Percentiles rank a stretch among this genome's conserved stretches.
phyloP scores from a whole-genome alignment of 1,140 invertebrate genomes.

The Luehdorfia chinensis region DNA sequence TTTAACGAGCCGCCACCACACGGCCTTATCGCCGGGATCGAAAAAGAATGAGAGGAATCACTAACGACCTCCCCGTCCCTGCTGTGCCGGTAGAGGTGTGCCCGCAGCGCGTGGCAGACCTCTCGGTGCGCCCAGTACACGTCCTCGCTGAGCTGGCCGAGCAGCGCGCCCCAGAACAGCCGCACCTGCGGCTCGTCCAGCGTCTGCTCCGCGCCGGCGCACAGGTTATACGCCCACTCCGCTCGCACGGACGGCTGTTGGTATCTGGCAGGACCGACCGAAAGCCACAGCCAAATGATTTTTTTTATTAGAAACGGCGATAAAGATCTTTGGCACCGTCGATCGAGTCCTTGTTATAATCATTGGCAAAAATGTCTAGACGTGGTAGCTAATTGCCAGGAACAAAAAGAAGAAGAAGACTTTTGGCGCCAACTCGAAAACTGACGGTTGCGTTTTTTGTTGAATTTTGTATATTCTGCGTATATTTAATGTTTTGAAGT shows the following conservation, averaged over 20 bases:
- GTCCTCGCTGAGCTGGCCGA: constrained; percentile 57
- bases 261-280: constrained; percentile 43
- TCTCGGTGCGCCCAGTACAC: constrained; percentile 59
- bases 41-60: too few relatives aligned
- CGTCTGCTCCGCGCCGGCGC: constrained; percentile 64
- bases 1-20: too few relatives aligned
- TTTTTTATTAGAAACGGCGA: not conserved
- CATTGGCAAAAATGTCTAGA: too few relatives aligned
- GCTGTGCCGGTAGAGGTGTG: constrained; percentile 36
- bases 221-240: constrained; percentile 73
- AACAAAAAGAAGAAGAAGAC: too few relatives aligned
- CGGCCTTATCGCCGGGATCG: too few relatives aligned
- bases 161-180: constrained; percentile 66
- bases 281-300: too few relatives aligned
- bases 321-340: not conserved
- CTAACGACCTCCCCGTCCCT: constrained; percentile 43
- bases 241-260: constrained; percentile 60
- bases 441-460: too few relatives aligned
- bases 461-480: too few relatives aligned
- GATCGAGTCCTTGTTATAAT: too few relatives aligned
- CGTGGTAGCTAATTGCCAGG: too few relatives aligned
- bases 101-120: constrained; percentile 48
- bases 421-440: too few relatives aligned
- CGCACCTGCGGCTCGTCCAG: constrained; percentile 66
- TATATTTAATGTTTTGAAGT: too few relatives aligned